These are phyloP conservation scores for Pipistrellus pipistrellus DNA, from an alignment of 2,797 vertebrate genomes.

Conservation along the genomic window DNA sequence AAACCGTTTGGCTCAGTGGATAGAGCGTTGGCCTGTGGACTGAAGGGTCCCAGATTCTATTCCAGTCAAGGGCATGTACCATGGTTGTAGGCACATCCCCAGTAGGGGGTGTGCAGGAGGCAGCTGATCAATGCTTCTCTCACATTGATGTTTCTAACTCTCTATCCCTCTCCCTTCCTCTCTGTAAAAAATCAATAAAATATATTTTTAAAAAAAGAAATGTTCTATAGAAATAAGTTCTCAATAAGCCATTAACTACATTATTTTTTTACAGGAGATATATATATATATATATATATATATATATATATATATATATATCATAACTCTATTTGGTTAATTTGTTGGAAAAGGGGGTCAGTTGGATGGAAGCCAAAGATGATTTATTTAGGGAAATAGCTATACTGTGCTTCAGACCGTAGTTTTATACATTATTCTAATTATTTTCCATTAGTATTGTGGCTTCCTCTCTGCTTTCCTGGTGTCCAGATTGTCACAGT, in stretches of 20 bases:
- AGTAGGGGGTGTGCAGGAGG: no score
- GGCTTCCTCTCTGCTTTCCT: neutral
- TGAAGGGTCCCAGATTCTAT: no score
- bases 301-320: neutral
- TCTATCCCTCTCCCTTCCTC: no score
- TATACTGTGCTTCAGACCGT: neutral
- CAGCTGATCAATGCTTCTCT: no score
- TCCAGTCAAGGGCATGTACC: no score
- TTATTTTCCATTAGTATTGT: neutral
- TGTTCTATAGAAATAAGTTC: neutral
- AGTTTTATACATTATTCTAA: neutral
- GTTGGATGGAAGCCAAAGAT: neutral
- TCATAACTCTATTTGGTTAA: neutral
- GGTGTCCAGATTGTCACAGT: neutral
- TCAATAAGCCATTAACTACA: neutral
- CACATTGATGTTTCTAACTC: no score
- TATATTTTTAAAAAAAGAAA: neutral
- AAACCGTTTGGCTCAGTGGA: no score
- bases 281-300: neutral
- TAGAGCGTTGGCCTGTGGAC: no score
- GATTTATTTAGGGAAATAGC: neutral
- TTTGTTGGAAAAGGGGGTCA: neutral
- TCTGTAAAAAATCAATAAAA: no score
- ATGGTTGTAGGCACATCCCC: no score
- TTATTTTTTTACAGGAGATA: constrained; percentile 8